Conservation (phyloP, 2,888 invertebrate genomes). For the Drosophila pseudotalamancana region DNA sequence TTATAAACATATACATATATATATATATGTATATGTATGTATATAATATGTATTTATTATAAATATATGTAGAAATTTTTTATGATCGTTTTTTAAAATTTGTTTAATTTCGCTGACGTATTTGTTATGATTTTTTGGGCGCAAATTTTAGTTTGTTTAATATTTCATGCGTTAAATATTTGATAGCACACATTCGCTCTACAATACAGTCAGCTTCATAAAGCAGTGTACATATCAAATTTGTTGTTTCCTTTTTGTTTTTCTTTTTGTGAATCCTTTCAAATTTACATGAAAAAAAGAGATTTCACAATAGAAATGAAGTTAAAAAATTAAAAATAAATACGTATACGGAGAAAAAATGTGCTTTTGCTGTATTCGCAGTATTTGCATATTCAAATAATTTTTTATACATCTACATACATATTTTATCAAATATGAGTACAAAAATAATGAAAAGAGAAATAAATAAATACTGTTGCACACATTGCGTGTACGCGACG, state of each 20-base stretch:
- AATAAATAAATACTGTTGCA: constrained; percentile 13
- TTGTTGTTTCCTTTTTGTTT: neutral
- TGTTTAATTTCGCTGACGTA: constrained; percentile 47
- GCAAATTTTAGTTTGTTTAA: constrained; percentile 68
- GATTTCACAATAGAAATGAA: constrained; percentile 29
- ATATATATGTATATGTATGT: neutral
- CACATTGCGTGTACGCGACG: constrained; percentile 18
- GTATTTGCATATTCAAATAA: constrained; percentile 78
- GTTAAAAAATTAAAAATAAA: constrained; percentile 40
- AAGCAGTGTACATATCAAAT: constrained; percentile 35
- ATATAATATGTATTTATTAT: neutral
- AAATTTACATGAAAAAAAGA: constrained; percentile 48
- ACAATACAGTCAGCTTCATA: constrained; percentile 54
- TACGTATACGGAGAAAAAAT: constrained; percentile 19
- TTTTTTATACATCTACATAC: constrained; percentile 31
- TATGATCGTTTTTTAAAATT: constrained; percentile 34
- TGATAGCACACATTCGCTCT: constrained; percentile 41
- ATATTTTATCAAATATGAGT: constrained; percentile 33
- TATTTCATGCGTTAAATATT: constrained; percentile 71
- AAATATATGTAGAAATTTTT: no score
- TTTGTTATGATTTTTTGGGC: constrained; percentile 39
- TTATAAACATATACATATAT: constrained; percentile 12
- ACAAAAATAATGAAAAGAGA: constrained; percentile 3
- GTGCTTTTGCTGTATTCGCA: constrained; percentile 63
- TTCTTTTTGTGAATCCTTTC: constrained; percentile 23